phyloP scores from a whole-genome alignment of 2,797 vertebrate species.

The Sparus aurata region DNA sequence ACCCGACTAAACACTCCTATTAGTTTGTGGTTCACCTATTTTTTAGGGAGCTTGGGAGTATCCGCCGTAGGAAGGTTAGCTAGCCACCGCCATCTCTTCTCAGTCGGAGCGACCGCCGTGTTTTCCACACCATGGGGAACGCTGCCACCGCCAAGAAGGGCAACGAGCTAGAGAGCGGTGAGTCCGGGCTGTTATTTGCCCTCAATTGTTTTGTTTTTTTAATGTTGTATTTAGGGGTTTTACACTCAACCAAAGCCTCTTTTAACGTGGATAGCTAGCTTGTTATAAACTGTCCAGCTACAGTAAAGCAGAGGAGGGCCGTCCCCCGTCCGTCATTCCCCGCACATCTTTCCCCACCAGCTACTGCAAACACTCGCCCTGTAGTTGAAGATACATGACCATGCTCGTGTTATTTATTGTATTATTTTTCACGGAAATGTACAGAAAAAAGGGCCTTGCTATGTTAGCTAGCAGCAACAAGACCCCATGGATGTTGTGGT shows the following conservation, averaged over 20 bases:
- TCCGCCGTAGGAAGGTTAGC: slow-evolving; percentile 70
- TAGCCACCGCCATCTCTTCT: slow-evolving; percentile 79
- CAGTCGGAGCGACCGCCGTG: slow-evolving; percentile 77
- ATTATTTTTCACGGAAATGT: neutral
- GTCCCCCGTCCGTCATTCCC: slow-evolving; percentile 21
- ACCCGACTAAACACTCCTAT: neutral
- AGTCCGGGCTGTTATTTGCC: slow-evolving; percentile 70
- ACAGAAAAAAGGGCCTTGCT: neutral
- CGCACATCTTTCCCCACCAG: slow-evolving; percentile 31
- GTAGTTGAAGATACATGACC: neutral
- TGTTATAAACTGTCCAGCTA: slow-evolving; percentile 28
- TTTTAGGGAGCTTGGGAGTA: slow-evolving; percentile 54
- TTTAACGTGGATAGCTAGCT: slow-evolving; percentile 19
- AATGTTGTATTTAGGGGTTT: neutral
- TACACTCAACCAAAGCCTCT: neutral
- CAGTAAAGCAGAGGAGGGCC: slow-evolving; percentile 35
- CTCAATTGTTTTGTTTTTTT: neutral
- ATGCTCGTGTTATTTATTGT: neutral
- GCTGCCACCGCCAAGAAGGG: slow-evolving; percentile 97
- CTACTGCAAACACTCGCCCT: slow-evolving; percentile 10
- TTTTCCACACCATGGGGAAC: slow-evolving; percentile 93
- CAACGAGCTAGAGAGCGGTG: slow-evolving; percentile 98
- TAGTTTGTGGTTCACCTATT: slow-evolving; percentile 17
- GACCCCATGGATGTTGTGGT: slow-evolving; percentile 59
- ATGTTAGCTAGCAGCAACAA: slow-evolving; percentile 36